A percentile compares a stretch with the other conserved stretches of the same genome.
These are phyloP conservation scores for Percina caprodes DNA, from an alignment of 2,113 vertebrate species.

Conservation along the genomic window DNA sequence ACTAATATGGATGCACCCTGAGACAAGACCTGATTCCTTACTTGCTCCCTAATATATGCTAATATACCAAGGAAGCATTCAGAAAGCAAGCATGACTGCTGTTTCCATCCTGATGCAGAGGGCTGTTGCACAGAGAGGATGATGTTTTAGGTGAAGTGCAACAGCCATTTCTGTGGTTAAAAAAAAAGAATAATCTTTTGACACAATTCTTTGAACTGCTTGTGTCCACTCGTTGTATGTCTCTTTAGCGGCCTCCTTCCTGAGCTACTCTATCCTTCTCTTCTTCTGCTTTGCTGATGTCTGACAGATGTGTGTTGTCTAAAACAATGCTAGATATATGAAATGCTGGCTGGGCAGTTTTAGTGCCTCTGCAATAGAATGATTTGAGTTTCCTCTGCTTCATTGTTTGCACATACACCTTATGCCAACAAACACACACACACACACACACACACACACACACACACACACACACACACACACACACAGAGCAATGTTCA, in stretches of 20 bases:
- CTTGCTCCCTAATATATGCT: background rate
- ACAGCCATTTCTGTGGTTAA: conserved; percentile 44
- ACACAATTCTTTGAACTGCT: conserved; percentile 69
- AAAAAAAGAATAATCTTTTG: conserved; percentile 56
- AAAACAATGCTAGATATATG: conserved; percentile 77
- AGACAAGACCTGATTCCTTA: conserved; percentile 9
- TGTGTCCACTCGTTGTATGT: conserved; percentile 64
- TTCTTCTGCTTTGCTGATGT: conserved; percentile 75
- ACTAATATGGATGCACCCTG: conserved; percentile 18
- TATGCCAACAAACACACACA: conserved; percentile 57
- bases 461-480: conserved; percentile 31
- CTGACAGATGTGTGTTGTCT: conserved; percentile 72
- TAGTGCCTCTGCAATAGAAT: conserved; percentile 77
- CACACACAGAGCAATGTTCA: conserved; percentile 60
- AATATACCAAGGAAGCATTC: conserved; percentile 2
- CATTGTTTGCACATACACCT: conserved; percentile 74
- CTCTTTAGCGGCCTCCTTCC: conserved; percentile 61
- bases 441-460: conserved; percentile 31
- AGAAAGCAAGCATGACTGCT: conserved; percentile 40
- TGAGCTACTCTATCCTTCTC: conserved; percentile 40
- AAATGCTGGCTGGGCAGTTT: conserved; percentile 78
- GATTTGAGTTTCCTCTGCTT: conserved; percentile 75
- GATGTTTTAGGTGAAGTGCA: conserved; percentile 56
- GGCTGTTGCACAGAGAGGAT: conserved; percentile 15
- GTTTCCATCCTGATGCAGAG: conserved; percentile 32